Evolutionary conservation across 2,888 invertebrate species (phyloP).

Genomic region (Aleiodes testaceus): DNA sequence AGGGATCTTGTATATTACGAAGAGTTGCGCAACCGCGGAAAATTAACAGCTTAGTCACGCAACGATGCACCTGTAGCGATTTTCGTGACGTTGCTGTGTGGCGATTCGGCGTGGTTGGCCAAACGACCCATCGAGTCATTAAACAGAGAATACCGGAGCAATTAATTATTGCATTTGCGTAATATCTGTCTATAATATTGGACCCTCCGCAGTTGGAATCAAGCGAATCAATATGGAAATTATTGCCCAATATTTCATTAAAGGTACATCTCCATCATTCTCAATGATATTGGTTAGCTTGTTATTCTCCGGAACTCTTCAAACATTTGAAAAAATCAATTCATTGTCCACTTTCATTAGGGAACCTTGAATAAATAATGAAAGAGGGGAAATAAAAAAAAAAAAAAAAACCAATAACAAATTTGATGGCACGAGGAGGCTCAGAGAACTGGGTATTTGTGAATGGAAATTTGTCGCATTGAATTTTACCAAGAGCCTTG

Average conservation of each 20-base stretch:
- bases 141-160: slow-evolving; percentile 64
- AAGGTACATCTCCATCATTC: neutral
- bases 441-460: neutral
- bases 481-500: slow-evolving; percentile 20
- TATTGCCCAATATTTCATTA: slow-evolving; percentile 57
- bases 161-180: slow-evolving; percentile 69
- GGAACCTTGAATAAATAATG: neutral
- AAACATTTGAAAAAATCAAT: neutral
- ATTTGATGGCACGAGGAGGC: neutral
- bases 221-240: slow-evolving; percentile 1
- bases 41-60: slow-evolving; percentile 62
- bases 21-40: slow-evolving; percentile 48
- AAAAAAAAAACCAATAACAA: slow-evolving; percentile 2
- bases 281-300: neutral
- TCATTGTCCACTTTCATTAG: neutral
- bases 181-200: slow-evolving; percentile 40
- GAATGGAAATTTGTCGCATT: slow-evolving; percentile 27
- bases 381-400: slow-evolving; percentile 3
- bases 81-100: slow-evolving; percentile 60
- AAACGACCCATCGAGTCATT: slow-evolving; percentile 65
- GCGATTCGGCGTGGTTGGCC: slow-evolving; percentile 65
- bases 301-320: neutral
- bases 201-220: neutral
- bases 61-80: slow-evolving; percentile 63
- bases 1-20: neutral